Evolutionary conservation across 1,140 invertebrate species (phyloP), one percentile per base, ranked within the genome.

Genomic region (Microplitis mediator): DNA sequence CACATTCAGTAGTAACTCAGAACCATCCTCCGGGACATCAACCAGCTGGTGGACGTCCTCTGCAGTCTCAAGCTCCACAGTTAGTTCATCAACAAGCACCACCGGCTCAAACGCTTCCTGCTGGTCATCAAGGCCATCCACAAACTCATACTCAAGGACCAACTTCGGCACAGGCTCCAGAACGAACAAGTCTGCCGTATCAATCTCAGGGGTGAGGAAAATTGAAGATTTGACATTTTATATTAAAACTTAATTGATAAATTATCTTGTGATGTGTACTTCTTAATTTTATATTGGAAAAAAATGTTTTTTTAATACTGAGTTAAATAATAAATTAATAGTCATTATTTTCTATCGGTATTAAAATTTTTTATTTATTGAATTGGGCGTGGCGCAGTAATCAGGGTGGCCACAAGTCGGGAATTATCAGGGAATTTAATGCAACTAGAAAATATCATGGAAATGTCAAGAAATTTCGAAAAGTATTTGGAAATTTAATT

Each of bases 161-260:
- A 31, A 4, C 56, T 34, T 35, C 50, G 14, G 6, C 58, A 32
- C 68, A 70, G 60, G 3, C 58, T 2, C 70, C 81, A 50, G 85
- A 86, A 69, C 82, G 82, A 79, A 82, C 64, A 45, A 84, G 65
- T 73, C 76, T 85, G 73, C 75, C 84, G 62, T 87, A 83, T 75
- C 79, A 81, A 31, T 79, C 78, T 58, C 83, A 81, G 78, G 82
- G 83, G 85, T 87, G 77, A 76, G 67, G 75, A 71, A 45, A 45
- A 45, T 9, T 45, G 6, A 11, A 45, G 11, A 45, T 45, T 50
- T 69, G n/a, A 23, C 23, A 23, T 36, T 32, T 62, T 69, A 39
- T 66, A 31, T 23, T 34, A n/a, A 5, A 13, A 65, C 16, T 35
- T 58, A 13, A 5, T 16, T 13, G 6, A 36, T 39, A 14, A 23